These are phyloP conservation scores for Lethocerus indicus DNA, from an alignment of 1,140 invertebrate genomes.

Conservation along the genomic window DNA sequence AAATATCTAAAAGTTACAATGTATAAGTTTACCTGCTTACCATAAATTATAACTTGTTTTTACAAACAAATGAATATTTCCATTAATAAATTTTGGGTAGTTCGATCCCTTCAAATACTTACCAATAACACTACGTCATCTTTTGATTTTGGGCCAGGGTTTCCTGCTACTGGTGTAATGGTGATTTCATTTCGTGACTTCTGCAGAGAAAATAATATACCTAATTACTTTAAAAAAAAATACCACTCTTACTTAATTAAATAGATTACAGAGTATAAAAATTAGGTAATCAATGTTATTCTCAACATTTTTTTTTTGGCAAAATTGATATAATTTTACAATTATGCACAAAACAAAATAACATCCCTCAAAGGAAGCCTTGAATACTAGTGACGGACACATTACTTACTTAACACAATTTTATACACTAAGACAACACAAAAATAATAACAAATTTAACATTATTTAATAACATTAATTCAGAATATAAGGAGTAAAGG, in stretches of 20 bases:
- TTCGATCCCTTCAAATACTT: slow-evolving; percentile 19
- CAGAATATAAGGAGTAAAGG: too few species aligned
- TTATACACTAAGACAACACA: too few species aligned
- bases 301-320: too few species aligned
- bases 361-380: too few species aligned
- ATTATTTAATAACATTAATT: too few species aligned
- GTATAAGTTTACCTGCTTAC: neutral
- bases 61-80: neutral
- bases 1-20: neutral
- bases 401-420: too few species aligned
- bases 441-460: too few species aligned
- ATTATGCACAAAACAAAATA: too few species aligned
- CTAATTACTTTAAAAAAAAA: slow-evolving; percentile 9
- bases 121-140: slow-evolving; percentile 21
- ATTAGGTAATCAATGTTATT: neutral
- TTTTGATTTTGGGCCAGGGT: slow-evolving; percentile 22
- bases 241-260: neutral
- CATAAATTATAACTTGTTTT: neutral
- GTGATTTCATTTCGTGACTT: slow-evolving; percentile 31
- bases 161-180: slow-evolving; percentile 32
- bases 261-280: neutral
- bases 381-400: too few species aligned
- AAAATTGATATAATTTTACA: too few species aligned
- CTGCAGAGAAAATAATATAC: slow-evolving; percentile 16
- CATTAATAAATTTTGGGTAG: neutral